Evolutionary conservation across 2,888 invertebrate genomes (phyloP).

Genomic region (Fissipunctia ypsillon): DNA sequence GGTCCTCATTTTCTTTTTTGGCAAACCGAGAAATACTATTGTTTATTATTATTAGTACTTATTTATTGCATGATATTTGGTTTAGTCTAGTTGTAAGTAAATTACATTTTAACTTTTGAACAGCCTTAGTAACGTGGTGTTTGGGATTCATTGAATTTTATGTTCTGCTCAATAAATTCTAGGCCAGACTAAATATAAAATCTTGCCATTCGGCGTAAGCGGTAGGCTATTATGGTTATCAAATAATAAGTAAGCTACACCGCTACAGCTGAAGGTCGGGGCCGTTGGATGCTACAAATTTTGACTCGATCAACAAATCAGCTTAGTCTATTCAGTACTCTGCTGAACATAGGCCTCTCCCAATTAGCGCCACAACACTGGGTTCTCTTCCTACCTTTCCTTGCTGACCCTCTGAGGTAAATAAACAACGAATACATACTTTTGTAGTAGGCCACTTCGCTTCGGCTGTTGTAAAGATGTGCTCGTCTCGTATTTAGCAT

Average conservation of each 20-base stretch:
- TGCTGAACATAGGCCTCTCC: background rate
- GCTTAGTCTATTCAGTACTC: background rate
- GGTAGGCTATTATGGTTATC: conserved; percentile 1
- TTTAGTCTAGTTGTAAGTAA: background rate
- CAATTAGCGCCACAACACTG: background rate
- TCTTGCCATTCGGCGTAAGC: conserved; percentile 1
- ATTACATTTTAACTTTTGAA: background rate
- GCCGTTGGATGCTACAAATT: conserved; percentile 24
- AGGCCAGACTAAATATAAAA: conserved; percentile 37
- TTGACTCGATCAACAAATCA: background rate
- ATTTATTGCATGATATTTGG: background rate
- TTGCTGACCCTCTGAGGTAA: background rate
- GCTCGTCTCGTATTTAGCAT: too few species aligned
- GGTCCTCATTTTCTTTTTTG: background rate
- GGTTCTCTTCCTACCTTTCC: background rate
- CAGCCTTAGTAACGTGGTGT: background rate
- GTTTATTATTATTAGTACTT: too few species aligned
- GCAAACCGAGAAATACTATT: background rate
- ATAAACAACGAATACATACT: too few species aligned
- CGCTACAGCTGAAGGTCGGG: conserved; percentile 27
- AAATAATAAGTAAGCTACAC: conserved; percentile 8
- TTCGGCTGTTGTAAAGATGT: conserved; percentile 1
- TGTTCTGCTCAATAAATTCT: conserved; percentile 39
- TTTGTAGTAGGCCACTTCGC: background rate
- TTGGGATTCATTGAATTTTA: conserved; percentile 9